Percentiles rank a stretch among this genome's conserved stretches.
Evolutionary conservation across 2,888 invertebrate genomes (phyloP).

Genomic region (Drosophila borborema): DNA sequence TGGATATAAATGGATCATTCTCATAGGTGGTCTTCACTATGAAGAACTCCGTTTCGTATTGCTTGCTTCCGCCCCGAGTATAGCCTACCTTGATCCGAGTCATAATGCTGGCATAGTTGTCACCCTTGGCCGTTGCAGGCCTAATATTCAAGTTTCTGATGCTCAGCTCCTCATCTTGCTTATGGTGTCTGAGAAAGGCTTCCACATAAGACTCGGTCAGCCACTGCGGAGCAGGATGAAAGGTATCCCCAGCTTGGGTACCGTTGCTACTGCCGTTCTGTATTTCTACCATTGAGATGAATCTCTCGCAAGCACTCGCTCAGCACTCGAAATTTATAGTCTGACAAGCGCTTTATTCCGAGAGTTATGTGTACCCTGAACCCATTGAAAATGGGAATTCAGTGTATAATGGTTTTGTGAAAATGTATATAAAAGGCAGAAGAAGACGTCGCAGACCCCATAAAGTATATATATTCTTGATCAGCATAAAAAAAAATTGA

Average conservation of each 20-base stretch:
- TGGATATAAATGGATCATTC: constrained; percentile 61
- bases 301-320: constrained; percentile 21
- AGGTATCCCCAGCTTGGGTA: constrained; percentile 25
- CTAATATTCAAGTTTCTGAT: constrained; percentile 54
- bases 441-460: no score
- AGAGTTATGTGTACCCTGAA: not conserved
- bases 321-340: constrained; percentile 47
- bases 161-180: constrained; percentile 61
- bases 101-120: constrained; percentile 79
- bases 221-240: constrained; percentile 69
- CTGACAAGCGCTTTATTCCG: not conserved
- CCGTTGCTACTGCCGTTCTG: constrained; percentile 18
- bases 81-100: constrained; percentile 65
- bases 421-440: no score
- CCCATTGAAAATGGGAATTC: no score
- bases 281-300: constrained; percentile 49
- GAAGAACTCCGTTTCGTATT: constrained; percentile 47
- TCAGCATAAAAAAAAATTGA: no score
- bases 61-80: constrained; percentile 27
- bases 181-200: constrained; percentile 56
- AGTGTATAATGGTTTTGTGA: no score
- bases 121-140: constrained; percentile 77
- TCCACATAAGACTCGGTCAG: constrained; percentile 74
- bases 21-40: constrained; percentile 78
- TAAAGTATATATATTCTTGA: no score